These are phyloP conservation scores for Pogona vitticeps DNA, from an alignment of 2,113 vertebrate species.

Conservation along the genomic window DNA sequence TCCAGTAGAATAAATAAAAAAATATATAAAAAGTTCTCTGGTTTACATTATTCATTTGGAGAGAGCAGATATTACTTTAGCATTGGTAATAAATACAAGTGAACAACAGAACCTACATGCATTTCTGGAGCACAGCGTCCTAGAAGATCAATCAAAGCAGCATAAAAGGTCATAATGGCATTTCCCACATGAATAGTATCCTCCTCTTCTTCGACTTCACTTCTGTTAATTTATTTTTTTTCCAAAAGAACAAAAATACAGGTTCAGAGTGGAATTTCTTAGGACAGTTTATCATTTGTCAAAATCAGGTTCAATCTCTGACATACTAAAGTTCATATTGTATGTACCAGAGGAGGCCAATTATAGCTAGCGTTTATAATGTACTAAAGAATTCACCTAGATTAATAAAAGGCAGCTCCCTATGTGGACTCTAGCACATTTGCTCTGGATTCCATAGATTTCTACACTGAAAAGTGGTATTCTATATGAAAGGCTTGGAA, in stretches of 20 bases:
- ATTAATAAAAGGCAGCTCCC: neutral
- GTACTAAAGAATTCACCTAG: neutral
- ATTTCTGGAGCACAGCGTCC: constrained; percentile 97
- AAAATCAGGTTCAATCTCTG: neutral
- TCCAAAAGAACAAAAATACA: constrained; percentile 32
- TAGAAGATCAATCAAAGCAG: constrained; percentile 92
- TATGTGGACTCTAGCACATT: neutral
- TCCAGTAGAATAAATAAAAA: neutral
- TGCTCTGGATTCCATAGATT: neutral
- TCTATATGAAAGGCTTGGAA: no score
- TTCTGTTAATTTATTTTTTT: constrained; percentile 54
- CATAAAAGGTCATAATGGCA: constrained; percentile 96
- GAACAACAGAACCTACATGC: constrained; percentile 84
- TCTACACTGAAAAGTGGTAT: neutral
- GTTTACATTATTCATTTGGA: neutral
- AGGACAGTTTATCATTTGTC: neutral
- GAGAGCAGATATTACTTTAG: neutral
- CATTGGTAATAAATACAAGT: neutral
- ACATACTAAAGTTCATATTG: neutral
- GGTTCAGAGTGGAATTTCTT: neutral
- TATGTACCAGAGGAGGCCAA: neutral
- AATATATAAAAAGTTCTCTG: neutral
- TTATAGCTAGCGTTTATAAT: neutral
- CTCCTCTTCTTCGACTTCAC: constrained; percentile 88
- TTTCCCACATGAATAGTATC: constrained; percentile 97